These are phyloP conservation scores for Microplitis deprimator DNA, from an alignment of 2,888 invertebrate genomes.

Conservation along the genomic window DNA sequence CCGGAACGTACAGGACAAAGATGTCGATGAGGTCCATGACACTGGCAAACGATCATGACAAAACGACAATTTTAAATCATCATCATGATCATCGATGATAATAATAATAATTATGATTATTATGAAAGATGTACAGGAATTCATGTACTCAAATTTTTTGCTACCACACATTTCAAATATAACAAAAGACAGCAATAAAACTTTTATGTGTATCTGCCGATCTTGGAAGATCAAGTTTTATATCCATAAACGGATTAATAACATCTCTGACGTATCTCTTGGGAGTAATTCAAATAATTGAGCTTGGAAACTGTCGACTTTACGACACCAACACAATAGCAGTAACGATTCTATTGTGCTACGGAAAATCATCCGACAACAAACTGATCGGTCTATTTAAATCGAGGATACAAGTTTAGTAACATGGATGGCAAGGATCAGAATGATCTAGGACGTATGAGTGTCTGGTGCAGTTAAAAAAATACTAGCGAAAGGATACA, in stretches of 20 bases:
- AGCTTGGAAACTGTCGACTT: too few species aligned
- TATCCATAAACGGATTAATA: not conserved
- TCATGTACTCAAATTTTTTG: not conserved
- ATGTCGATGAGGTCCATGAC: slow-evolving; percentile 36
- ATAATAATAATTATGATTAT: not conserved
- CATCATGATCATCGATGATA: slow-evolving; percentile 7
- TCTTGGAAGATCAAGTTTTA: not conserved
- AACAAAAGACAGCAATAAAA: not conserved
- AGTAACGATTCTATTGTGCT: too few species aligned
- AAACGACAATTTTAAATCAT: slow-evolving; percentile 21
- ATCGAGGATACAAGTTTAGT: too few species aligned
- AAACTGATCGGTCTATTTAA: too few species aligned
- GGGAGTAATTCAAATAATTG: not conserved
- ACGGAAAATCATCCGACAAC: too few species aligned
- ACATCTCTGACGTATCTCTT: not conserved
- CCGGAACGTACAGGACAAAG: slow-evolving; percentile 32
- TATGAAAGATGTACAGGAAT: not conserved
- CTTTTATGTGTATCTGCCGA: not conserved
- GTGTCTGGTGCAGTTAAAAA: too few species aligned
- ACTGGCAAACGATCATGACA: slow-evolving; percentile 30
- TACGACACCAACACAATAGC: too few species aligned
- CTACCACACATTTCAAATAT: not conserved
- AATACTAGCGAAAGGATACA: too few species aligned
- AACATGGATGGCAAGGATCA: too few species aligned
- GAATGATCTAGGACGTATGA: too few species aligned